These are phyloP conservation scores for Drosophila percnosoma DNA, from an alignment of 2,888 invertebrate species.

Conservation along the genomic window DNA sequence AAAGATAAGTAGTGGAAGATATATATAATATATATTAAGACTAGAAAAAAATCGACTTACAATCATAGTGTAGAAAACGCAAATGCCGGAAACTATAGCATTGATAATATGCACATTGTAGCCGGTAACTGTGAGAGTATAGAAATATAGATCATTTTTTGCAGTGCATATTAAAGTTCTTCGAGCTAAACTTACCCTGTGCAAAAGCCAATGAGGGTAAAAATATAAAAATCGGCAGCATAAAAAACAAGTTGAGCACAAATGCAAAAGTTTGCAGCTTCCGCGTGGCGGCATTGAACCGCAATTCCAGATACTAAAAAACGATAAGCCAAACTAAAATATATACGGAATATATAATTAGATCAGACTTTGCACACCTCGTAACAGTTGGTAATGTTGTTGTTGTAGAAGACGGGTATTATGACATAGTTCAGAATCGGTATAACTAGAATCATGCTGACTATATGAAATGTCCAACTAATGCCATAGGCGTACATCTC, in stretches of 20 bases:
- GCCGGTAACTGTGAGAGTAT: conserved; percentile 85
- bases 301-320: conserved; percentile 81
- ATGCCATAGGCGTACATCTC: conserved; percentile 86
- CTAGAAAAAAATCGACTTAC: conserved; percentile 81
- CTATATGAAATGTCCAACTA: conserved; percentile 83
- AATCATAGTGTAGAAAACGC: conserved; percentile 87
- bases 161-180: not conserved
- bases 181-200: conserved; percentile 72
- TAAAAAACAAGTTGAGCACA: conserved; percentile 70
- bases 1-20: not conserved
- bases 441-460: conserved; percentile 83
- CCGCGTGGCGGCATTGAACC: conserved; percentile 79
- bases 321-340: not conserved
- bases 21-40: not conserved
- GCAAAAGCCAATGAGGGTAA: conserved; percentile 83
- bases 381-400: conserved; percentile 85
- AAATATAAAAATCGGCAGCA: conserved; percentile 83
- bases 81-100: conserved; percentile 86
- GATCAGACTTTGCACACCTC: conserved; percentile 79
- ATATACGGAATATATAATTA: not conserved
- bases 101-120: conserved; percentile 86
- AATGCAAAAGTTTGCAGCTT: conserved; percentile 78
- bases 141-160: too few species aligned
- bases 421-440: conserved; percentile 83
- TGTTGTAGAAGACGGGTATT: conserved; percentile 86